Percentiles rank a stretch among this genome's conserved stretches.
These are phyloP conservation scores for Toxonevra muliebris DNA, from an alignment of 2,888 invertebrate genomes.

Conservation along the genomic window DNA sequence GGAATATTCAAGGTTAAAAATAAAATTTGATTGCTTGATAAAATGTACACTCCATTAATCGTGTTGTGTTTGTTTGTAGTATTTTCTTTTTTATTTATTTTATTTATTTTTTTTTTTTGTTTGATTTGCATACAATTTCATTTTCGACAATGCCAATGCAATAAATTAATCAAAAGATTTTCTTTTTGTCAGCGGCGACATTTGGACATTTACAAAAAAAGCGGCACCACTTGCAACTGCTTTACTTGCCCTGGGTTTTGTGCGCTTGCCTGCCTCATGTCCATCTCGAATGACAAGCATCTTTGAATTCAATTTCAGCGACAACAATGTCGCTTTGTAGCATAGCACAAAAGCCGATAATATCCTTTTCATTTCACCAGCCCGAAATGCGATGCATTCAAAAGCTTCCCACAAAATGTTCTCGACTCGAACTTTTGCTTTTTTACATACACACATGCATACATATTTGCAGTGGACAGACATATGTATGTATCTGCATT, in stretches of 20 bases:
- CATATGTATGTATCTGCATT: too few relatives aligned
- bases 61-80: too few relatives aligned
- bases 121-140: constrained; percentile 29
- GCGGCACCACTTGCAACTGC: not conserved
- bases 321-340: not conserved
- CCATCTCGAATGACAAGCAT: constrained; percentile 24
- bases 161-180: constrained; percentile 45
- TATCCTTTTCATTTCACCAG: not conserved
- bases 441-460: not conserved
- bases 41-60: too few relatives aligned
- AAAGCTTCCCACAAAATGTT: constrained; percentile 17
- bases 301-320: not conserved
- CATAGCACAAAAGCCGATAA: constrained; percentile 10
- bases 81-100: too few relatives aligned
- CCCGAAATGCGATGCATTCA: not conserved
- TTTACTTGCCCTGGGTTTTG: not conserved
- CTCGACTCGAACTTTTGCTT: constrained; percentile 13
- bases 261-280: constrained; percentile 12
- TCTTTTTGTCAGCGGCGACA: constrained; percentile 13
- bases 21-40: too few relatives aligned
- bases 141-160: constrained; percentile 42
- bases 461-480: too few relatives aligned
- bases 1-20: too few relatives aligned
- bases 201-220: constrained; percentile 26
- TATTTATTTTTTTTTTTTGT: too few relatives aligned